Base-by-base conservation (phyloP, 2,888 invertebrate species). In the Dynastes hyllus region DNA sequence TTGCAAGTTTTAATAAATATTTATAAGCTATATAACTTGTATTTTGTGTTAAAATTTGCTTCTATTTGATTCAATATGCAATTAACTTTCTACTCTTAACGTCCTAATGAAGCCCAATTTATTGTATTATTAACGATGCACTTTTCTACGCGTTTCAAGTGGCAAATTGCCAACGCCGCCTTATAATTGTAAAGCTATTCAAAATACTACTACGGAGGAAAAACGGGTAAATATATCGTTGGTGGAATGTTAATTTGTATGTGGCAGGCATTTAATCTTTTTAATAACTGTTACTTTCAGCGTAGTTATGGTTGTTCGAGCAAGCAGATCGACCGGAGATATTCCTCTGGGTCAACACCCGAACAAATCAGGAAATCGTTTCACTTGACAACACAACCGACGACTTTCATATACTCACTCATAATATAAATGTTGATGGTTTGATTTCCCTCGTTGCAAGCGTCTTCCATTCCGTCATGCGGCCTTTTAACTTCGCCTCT, bases 361-460 rank as follows among this genome's bases (percentile, higher is more conserved):
- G 45, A 32, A n/a, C 40, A 40, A 61, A 76, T 76, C 63, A 76
- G 76, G 76, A 76, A 75, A 76, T 63, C 63, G 61, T 61, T 76
- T 76, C 50, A 63, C 63, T 50, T 63, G 76, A 63, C 76, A 76
- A 63, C 61, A 63, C 76, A 61, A 27, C 55, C 55, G 51, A 61
- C 61, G 29, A 58, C 45, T 27, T 63, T 76, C 76, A 76, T 76
- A 63, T 45, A 58, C 55, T 16, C 22, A 22, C 55, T 58, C 9
- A 22, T 58, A 65, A 29, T 61, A 51, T 32, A 63, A 63, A 37
- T 69, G 45, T 63, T 40, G 55, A 32, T 11, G 16, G 29, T 16
- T 11, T 76, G 27, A 63, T 27, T 13, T 50, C 32, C 29, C 22
- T 50, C 51, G 22, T 45, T 37, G 32, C 32, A 37, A n/a, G 66